Evolutionary conservation across 2,113 vertebrate genomes (phyloP).

Genomic region (Sialia sialis): DNA sequence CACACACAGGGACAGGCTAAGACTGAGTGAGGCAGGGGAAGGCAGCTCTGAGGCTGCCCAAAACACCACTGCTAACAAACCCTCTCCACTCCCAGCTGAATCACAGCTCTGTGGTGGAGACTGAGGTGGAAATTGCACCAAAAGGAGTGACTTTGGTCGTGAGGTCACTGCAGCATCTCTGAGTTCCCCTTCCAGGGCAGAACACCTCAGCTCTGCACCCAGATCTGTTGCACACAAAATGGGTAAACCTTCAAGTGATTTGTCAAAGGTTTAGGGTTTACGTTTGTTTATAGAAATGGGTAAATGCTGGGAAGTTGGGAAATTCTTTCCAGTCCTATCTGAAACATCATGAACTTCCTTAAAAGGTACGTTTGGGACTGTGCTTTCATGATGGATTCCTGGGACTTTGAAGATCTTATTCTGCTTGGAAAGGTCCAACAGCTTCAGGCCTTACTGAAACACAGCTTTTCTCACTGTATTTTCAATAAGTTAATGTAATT

Average conservation of each 20-base stretch:
- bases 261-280: not conserved
- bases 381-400: not conserved
- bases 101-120: not conserved
- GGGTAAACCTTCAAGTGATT: not conserved
- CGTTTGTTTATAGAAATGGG: not conserved
- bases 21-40: not conserved
- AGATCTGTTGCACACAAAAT: not conserved
- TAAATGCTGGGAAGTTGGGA: not conserved
- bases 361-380: not conserved
- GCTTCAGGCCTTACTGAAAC: not conserved
- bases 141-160: not conserved
- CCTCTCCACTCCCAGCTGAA: not conserved
- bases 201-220: not conserved
- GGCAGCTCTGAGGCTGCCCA: not conserved
- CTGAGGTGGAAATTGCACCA: not conserved
- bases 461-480: not conserved
- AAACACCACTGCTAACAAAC: not conserved
- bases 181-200: not conserved
- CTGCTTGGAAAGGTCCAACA: not conserved
- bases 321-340: constrained; percentile 22
- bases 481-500: not conserved
- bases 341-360: not conserved
- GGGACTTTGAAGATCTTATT: not conserved
- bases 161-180: not conserved
- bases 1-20: rapidly evolving